Base-by-base conservation (phyloP, 2,888 invertebrate genomes). In the Synanthedon vespiformis region DNA sequence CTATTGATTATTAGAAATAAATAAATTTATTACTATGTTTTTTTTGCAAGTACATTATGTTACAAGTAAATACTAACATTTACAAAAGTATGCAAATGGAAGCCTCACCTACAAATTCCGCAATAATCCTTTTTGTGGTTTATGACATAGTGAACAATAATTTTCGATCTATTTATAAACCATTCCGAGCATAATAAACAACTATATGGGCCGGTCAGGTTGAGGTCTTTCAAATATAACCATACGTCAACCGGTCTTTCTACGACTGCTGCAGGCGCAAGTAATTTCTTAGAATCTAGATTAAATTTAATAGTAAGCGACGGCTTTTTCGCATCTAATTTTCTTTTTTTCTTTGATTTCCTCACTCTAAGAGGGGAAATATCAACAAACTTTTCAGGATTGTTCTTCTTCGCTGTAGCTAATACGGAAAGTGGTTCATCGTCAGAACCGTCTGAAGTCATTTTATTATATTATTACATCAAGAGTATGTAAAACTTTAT, bases 61-160 rank as follows among this genome's bases (percentile, higher is more conserved):
- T 16, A 16, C 16, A 16, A 16, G 16, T 16, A 16, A 1, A 16
- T 16, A 16, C 16, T 16, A 16, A 27, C 18, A 18, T 48, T 48
- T 48, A 48, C 14, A 11, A 14, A 12, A 40, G 49, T 49, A 40
- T 2, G 40, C 40, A 49, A 49, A 16, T n/a, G 2, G 22, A 40
- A 41, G n/a, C n/a, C 70, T 66, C 58, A 85, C 88, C 86, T 79
- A 68, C 88, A 88, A 54, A 88, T 87, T 8, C 88, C 87, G 67
- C 88, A 88, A 58, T 77, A 88, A 57, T 86, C 86, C 61, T 87
- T 88, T 55, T 80, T 83, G 54, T 88, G 88, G 59, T 88, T 85
- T n/a, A 88, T 61, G n/a, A 86, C 70, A 61, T 88, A 88, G 56
- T 88, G 88, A 41, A 88, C 62, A 6, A 87, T 71, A 52, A 88